These are phyloP conservation scores for Peucedramus taeniatus DNA, from an alignment of 2,113 vertebrate genomes.

Conservation along the genomic window DNA sequence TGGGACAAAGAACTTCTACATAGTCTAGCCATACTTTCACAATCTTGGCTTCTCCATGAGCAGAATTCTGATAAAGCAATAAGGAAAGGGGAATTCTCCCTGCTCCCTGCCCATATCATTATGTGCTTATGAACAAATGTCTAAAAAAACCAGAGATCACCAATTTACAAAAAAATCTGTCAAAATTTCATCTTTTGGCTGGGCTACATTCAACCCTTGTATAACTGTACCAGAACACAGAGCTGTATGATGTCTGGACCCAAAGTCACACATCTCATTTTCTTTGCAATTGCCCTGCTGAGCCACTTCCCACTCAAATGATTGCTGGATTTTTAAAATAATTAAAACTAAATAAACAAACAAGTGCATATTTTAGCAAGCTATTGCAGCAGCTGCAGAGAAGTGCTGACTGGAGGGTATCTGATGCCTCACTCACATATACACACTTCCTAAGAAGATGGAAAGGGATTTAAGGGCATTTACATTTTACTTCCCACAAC, in stretches of 20 bases:
- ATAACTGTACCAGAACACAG: background rate
- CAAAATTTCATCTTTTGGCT: background rate
- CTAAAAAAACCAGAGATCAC: background rate
- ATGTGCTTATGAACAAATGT: background rate
- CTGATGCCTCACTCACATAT: background rate
- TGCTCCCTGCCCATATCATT: background rate
- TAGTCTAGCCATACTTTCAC: background rate
- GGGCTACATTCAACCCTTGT: background rate
- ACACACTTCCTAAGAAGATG: background rate
- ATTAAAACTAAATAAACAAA: constrained; percentile 34
- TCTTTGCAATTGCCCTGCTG: background rate
- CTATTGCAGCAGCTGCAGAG: background rate
- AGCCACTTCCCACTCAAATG: background rate
- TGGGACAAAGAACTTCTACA: background rate
- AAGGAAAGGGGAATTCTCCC: background rate
- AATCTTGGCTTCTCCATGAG: background rate
- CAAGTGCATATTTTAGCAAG: background rate
- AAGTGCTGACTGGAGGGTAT: background rate
- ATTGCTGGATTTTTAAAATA: constrained; percentile 3
- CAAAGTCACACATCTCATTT: background rate
- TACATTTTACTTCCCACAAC: background rate
- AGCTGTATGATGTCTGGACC: background rate
- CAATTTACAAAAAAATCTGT: background rate
- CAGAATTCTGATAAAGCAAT: background rate
- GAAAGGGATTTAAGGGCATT: background rate